Evolutionary conservation across 2,113 vertebrate species (phyloP).

Genomic region (Brachyhypopomus occidentalis): DNA sequence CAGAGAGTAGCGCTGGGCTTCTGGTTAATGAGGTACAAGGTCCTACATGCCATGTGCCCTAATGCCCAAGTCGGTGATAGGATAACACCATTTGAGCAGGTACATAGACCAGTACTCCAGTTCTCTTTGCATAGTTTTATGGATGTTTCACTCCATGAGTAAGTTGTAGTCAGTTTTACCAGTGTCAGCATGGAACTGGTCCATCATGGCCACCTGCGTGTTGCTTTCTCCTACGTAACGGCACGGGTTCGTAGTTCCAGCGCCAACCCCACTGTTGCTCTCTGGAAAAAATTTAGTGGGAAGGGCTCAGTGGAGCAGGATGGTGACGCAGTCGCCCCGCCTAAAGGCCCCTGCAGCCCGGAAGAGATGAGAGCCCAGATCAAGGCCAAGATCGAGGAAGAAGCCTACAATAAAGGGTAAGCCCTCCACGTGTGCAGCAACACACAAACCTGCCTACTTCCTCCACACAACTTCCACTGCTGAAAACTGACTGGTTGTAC

Average conservation of each 20-base stretch:
- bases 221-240: conserved; percentile 29
- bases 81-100: conserved; percentile 19
- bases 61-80: conserved; percentile 18
- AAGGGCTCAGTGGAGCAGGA: conserved; percentile 82
- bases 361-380: conserved; percentile 85
- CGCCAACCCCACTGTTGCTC: conserved; percentile 66
- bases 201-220: conserved; percentile 35
- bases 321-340: conserved; percentile 69
- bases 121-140: not conserved
- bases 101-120: not conserved
- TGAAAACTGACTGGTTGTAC: not conserved
- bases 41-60: not conserved
- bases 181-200: conserved; percentile 37
- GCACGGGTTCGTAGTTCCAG: conserved; percentile 39
- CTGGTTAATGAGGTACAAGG: conserved; percentile 57
- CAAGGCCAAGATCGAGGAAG: conserved; percentile 90
- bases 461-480: not conserved
- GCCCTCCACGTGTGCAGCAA: conserved; percentile 37
- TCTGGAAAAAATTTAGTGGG: conserved; percentile 80
- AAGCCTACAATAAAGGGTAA: conserved; percentile 92
- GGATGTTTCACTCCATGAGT: not conserved
- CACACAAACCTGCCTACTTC: not conserved
- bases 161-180: conserved; percentile 23
- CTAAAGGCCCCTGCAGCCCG: conserved; percentile 69
- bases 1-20: conserved; percentile 58